Conservation (phyloP, 1,140 invertebrate genomes). For the Leptinotarsa lineolata region DNA sequence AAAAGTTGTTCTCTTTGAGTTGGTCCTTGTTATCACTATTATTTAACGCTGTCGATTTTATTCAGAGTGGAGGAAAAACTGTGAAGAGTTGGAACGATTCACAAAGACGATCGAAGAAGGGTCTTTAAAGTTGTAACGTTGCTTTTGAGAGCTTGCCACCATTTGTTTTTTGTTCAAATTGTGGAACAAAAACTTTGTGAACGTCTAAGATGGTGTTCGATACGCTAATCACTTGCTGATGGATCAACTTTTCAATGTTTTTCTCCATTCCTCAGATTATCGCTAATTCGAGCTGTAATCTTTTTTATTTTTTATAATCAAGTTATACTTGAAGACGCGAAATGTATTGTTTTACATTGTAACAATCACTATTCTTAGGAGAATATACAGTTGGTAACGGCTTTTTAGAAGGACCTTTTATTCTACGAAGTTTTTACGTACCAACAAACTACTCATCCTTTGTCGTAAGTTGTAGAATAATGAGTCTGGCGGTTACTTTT, state of each 20-base stretch:
- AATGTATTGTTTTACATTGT: conserved; percentile 6
- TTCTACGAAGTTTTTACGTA: background rate
- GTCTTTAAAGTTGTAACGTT: background rate
- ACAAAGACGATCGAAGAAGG: background rate
- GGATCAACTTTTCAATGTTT: background rate
- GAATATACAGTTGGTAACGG: background rate
- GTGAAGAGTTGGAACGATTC: background rate
- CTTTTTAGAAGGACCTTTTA: background rate
- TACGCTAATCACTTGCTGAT: too few species aligned
- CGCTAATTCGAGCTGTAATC: background rate
- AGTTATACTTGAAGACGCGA: background rate
- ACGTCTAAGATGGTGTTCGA: too few species aligned
- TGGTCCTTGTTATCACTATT: background rate
- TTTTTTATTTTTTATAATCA: conserved; percentile 7
- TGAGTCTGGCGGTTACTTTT: background rate
- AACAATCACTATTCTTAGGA: conserved; percentile 6
- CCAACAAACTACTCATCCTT: background rate
- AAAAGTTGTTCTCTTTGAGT: conserved; percentile 9
- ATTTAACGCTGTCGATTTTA: background rate
- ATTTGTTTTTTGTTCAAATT: background rate
- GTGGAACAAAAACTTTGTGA: background rate
- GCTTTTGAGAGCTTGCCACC: background rate
- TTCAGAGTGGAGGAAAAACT: background rate
- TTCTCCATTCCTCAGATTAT: background rate
- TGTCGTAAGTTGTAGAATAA: background rate